Evolutionary conservation across 2,797 vertebrate genomes (phyloP).

Genomic region (Botia almorhae): DNA sequence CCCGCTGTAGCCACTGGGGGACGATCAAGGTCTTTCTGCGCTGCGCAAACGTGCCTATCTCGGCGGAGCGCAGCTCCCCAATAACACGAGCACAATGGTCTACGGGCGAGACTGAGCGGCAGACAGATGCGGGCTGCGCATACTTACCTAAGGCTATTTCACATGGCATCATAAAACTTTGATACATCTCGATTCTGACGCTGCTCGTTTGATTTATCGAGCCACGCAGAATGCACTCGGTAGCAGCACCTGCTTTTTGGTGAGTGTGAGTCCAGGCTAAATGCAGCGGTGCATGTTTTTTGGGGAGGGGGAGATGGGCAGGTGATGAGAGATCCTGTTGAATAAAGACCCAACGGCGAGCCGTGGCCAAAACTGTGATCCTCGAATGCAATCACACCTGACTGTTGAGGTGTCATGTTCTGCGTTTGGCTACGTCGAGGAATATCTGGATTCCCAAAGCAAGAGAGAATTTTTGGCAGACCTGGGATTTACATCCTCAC

Average conservation of each 20-base stretch:
- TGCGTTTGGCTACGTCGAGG: slow-evolving; percentile 67
- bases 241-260: slow-evolving; percentile 67
- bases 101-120: slow-evolving; percentile 70
- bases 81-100: slow-evolving; percentile 75
- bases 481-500: slow-evolving; percentile 72
- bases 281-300: slow-evolving; percentile 70
- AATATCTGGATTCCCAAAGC: slow-evolving; percentile 66
- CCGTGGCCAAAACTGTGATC: slow-evolving; percentile 75
- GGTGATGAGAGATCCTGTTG: slow-evolving; percentile 82
- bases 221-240: slow-evolving; percentile 49
- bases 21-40: slow-evolving; percentile 77
- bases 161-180: slow-evolving; percentile 77
- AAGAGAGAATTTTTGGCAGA: slow-evolving; percentile 68
- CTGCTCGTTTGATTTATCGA: slow-evolving; percentile 61
- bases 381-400: slow-evolving; percentile 76
- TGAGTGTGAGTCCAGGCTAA: slow-evolving; percentile 62
- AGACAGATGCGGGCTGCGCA: slow-evolving; percentile 78
- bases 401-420: slow-evolving; percentile 69
- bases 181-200: slow-evolving; percentile 55
- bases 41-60: slow-evolving; percentile 71
- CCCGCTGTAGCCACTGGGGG: slow-evolving; percentile 77
- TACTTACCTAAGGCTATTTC: slow-evolving; percentile 66
- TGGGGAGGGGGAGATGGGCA: slow-evolving; percentile 66
- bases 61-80: slow-evolving; percentile 72
- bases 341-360: slow-evolving; percentile 76